Evolutionary conservation across 2,797 vertebrate species (phyloP).

Genomic region (Phrynocephalus guinanensis): DNA sequence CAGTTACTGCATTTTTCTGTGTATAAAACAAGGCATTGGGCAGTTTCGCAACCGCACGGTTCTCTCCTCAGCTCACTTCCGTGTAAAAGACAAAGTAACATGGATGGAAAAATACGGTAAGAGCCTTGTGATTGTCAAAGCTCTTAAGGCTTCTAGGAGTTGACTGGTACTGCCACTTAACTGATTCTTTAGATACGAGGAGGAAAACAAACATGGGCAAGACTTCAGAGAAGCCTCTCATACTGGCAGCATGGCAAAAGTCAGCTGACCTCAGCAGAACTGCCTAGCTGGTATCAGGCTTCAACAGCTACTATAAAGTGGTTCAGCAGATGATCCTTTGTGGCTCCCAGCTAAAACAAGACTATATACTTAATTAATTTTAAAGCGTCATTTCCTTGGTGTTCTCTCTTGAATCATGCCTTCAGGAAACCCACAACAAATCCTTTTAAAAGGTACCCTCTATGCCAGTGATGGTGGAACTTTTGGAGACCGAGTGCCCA

Average conservation of each 20-base stretch:
- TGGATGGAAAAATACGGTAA: background rate
- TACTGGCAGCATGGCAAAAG: background rate
- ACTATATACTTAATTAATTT: background rate
- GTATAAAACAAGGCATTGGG: too few species aligned
- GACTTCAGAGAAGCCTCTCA: background rate
- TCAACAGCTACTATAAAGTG: constrained; percentile 1
- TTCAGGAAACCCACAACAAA: background rate
- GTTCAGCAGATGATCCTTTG: constrained; percentile 2
- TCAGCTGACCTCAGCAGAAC: background rate
- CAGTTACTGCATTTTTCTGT: too few species aligned
- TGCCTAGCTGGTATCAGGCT: background rate
- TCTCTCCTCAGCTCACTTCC: too few species aligned
- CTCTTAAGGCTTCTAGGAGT: rapidly evolving
- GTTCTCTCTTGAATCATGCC: background rate
- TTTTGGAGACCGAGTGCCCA: too few species aligned
- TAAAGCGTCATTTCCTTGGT: background rate
- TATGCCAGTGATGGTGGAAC: too few species aligned
- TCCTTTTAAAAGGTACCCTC: background rate
- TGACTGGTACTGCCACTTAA: rapidly evolving
- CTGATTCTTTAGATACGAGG: background rate
- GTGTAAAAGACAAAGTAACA: too few species aligned
- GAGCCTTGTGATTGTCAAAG: rapidly evolving
- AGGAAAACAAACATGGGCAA: background rate
- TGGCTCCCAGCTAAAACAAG: background rate
- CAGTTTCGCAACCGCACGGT: too few species aligned